Evolutionary conservation across 2,797 vertebrate genomes (phyloP).

Genomic region (Sebastes goodei): DNA sequence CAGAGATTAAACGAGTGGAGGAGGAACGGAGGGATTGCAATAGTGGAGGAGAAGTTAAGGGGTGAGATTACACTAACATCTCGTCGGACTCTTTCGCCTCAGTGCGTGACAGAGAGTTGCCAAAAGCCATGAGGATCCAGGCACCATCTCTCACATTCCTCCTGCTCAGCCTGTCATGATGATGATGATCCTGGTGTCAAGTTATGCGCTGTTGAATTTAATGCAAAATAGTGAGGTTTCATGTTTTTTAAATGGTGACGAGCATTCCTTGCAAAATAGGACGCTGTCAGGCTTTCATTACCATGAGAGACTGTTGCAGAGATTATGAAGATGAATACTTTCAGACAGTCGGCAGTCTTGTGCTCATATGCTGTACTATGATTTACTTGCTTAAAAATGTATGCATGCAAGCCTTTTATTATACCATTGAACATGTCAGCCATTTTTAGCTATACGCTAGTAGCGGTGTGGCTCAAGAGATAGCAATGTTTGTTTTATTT

Average conservation of each 20-base stretch:
- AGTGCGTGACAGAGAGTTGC: constrained; percentile 22
- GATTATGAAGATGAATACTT: not conserved
- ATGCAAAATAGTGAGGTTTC: not conserved
- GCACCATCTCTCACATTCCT: constrained; percentile 36
- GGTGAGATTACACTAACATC: constrained; percentile 68
- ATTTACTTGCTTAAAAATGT: not conserved
- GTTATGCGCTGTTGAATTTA: constrained; percentile 6
- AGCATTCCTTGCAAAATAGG: not conserved
- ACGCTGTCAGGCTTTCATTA: not conserved
- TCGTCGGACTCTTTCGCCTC: constrained; percentile 12
- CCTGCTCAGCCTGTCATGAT: constrained; percentile 19
- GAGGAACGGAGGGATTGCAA: constrained; percentile 12
- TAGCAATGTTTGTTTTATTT: not conserved
- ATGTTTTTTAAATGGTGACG: not conserved
- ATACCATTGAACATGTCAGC: not conserved
- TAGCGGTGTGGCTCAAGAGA: not conserved
- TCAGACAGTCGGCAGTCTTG: not conserved
- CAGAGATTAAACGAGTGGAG: constrained; percentile 41
- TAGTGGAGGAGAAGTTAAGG: constrained; percentile 3
- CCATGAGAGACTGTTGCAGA: not conserved
- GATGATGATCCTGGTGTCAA: constrained; percentile 8
- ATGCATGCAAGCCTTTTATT: not conserved
- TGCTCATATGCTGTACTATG: not conserved
- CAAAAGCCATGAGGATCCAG: constrained; percentile 24
- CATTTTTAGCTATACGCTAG: not conserved